Percentiles rank a stretch among this genome's conserved stretches.
phyloP scores from a whole-genome alignment of 2,888 invertebrate species.

The Drosophila robusta region DNA sequence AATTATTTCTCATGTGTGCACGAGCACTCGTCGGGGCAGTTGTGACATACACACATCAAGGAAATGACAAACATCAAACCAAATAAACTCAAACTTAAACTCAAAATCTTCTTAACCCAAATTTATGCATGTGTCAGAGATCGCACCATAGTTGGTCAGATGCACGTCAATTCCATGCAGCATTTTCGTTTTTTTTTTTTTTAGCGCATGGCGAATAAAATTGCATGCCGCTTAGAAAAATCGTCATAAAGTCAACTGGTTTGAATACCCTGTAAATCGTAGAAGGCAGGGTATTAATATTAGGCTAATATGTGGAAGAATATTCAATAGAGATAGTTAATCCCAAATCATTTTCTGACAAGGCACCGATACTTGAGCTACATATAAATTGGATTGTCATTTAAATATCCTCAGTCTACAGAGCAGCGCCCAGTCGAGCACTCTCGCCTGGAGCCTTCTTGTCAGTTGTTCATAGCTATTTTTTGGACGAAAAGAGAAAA shows the following conservation, averaged over 20 bases:
- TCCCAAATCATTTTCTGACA: no score
- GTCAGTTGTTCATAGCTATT: slow-evolving; percentile 17
- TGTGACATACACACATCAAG: slow-evolving; percentile 52
- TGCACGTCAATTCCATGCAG: slow-evolving; percentile 51
- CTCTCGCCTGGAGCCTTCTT: background rate
- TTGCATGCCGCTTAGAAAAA: slow-evolving; percentile 55
- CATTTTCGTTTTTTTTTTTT: background rate
- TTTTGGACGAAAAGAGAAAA: slow-evolving; percentile 63
- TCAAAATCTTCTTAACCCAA: slow-evolving; percentile 76
- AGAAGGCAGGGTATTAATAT: no score
- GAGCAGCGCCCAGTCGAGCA: background rate
- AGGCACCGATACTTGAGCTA: no score
- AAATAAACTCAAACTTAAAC: slow-evolving; percentile 61
- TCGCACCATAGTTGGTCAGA: slow-evolving; percentile 64
- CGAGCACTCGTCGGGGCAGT: slow-evolving; percentile 6
- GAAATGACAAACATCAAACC: slow-evolving; percentile 72
- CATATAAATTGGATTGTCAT: no score
- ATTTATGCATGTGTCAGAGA: slow-evolving; percentile 67
- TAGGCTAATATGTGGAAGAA: no score
- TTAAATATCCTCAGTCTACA: background rate
- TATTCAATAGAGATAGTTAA: no score
- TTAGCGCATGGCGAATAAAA: slow-evolving; percentile 47
- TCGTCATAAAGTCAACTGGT: slow-evolving; percentile 33
- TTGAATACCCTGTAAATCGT: slow-evolving; percentile 21
- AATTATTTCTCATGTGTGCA: slow-evolving; percentile 48